Percentiles rank a stretch among this genome's conserved stretches.
These are phyloP conservation scores for Calameuta idolon DNA, from an alignment of 2,888 invertebrate species.

Conservation along the genomic window DNA sequence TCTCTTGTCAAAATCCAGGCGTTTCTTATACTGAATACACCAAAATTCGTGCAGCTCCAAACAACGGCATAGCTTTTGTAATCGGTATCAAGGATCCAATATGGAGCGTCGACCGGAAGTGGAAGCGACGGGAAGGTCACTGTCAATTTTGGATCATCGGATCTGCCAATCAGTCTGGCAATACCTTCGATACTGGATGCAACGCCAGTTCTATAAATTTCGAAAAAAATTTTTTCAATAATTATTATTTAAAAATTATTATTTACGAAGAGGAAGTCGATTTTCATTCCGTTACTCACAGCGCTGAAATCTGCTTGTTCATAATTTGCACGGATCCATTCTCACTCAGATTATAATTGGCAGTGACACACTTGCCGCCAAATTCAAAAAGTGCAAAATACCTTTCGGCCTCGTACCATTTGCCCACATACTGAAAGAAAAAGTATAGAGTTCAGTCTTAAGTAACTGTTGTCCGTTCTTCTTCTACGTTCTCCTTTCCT, in stretches of 20 bases:
- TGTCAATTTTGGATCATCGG: constrained; percentile 72
- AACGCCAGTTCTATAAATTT: constrained; percentile 69
- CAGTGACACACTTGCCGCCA: constrained; percentile 80
- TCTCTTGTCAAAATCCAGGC: constrained; percentile 77
- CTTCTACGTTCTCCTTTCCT: background rate
- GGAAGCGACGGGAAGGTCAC: constrained; percentile 76
- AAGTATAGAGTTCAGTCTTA: background rate
- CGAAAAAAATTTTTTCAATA: background rate
- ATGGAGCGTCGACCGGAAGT: constrained; percentile 70
- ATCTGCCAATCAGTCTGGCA: constrained; percentile 69
- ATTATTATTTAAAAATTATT: background rate
- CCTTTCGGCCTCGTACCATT: constrained; percentile 83
- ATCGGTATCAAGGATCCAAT: constrained; percentile 77
- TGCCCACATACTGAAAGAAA: constrained; percentile 76
- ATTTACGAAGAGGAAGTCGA: background rate
- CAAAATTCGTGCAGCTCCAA: constrained; percentile 73
- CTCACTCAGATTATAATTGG: constrained; percentile 71
- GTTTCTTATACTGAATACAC: constrained; percentile 65
- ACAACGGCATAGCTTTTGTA: constrained; percentile 74
- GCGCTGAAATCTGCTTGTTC: constrained; percentile 66
- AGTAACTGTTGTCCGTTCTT: background rate
- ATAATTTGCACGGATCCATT: constrained; percentile 66
- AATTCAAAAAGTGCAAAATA: constrained; percentile 83
- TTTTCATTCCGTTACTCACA: constrained; percentile 59
- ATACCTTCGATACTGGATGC: constrained; percentile 72